These are phyloP conservation scores for Sebastes ruberrimus DNA, from an alignment of 2,797 vertebrate species.

Conservation along the genomic window DNA sequence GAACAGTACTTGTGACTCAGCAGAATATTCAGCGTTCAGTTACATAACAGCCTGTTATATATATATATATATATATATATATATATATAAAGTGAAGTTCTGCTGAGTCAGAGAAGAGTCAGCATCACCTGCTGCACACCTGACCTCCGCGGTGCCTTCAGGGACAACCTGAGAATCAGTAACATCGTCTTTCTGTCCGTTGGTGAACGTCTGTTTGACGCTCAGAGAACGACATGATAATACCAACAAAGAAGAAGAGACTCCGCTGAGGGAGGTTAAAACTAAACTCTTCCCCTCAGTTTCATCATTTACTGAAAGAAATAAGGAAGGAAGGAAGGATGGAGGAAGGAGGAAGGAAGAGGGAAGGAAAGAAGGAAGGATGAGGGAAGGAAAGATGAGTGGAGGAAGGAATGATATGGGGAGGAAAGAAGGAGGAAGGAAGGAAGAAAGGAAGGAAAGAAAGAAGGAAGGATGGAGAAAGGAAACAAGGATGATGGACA, in stretches of 20 bases:
- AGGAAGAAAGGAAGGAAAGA: too few species aligned
- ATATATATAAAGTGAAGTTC: not conserved
- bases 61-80: too few species aligned
- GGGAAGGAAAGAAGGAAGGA: not conserved
- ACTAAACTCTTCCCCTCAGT: not conserved
- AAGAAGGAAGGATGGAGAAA: too few species aligned
- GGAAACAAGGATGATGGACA: too few species aligned
- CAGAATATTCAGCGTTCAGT: not conserved
- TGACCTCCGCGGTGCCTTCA: not conserved
- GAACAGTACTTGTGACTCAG: slow-evolving; percentile 15
- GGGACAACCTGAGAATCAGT: not conserved
- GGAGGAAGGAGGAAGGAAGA: not conserved
- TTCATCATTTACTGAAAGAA: not conserved
- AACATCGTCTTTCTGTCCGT: too few species aligned
- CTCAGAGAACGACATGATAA: not conserved
- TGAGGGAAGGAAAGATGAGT: not conserved
- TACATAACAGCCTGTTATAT: slow-evolving; percentile 4
- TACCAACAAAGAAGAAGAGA: not conserved
- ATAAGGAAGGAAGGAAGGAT: not conserved
- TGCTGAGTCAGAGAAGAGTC: not conserved
- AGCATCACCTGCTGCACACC: not conserved
- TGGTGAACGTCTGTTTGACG: not conserved
- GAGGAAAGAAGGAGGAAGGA: too few species aligned
- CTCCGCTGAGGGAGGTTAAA: not conserved
- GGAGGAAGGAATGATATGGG: too few species aligned